A percentile compares a stretch with the other conserved stretches of the same genome.
Evolutionary conservation across 1,140 invertebrate species (phyloP).

Genomic region (Heliconius nattereri): DNA sequence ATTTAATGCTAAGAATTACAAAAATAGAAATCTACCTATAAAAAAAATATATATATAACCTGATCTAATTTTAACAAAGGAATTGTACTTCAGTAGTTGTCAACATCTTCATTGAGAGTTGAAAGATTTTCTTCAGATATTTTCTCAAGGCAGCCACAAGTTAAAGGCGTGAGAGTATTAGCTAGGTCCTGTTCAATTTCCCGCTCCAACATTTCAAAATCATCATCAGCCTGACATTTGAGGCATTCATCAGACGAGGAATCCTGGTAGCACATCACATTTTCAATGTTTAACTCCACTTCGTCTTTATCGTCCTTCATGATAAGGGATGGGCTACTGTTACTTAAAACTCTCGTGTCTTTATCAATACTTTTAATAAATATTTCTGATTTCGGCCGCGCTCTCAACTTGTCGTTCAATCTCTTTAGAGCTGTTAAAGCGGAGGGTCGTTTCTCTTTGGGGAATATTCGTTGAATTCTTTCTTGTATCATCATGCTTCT

Average conservation of each 20-base stretch:
- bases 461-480: slow-evolving; percentile 61
- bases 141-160: slow-evolving; percentile 62
- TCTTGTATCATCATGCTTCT: slow-evolving; percentile 70
- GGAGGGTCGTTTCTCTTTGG: slow-evolving; percentile 54
- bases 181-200: slow-evolving; percentile 68
- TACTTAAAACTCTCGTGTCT: slow-evolving; percentile 57
- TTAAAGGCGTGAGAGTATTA: slow-evolving; percentile 46
- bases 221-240: slow-evolving; percentile 62
- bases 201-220: slow-evolving; percentile 67
- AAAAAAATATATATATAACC: background rate
- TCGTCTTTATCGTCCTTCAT: slow-evolving; percentile 56
- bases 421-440: slow-evolving; percentile 35
- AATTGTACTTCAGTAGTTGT: slow-evolving; percentile 43
- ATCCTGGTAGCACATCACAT: slow-evolving; percentile 70
- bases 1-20: slow-evolving; percentile 25
- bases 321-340: slow-evolving; percentile 60
- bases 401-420: slow-evolving; percentile 38
- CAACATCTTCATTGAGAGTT: slow-evolving; percentile 58
- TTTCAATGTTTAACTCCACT: slow-evolving; percentile 70
- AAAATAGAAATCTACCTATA: slow-evolving; percentile 12
- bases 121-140: slow-evolving; percentile 76
- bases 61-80: background rate
- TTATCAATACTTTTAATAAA: slow-evolving; percentile 50
- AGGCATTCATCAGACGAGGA: slow-evolving; percentile 73
- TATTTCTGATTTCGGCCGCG: slow-evolving; percentile 64